Base-by-base conservation (phyloP, 2,888 invertebrate genomes). In the Theodoxus fluviatilis region DNA sequence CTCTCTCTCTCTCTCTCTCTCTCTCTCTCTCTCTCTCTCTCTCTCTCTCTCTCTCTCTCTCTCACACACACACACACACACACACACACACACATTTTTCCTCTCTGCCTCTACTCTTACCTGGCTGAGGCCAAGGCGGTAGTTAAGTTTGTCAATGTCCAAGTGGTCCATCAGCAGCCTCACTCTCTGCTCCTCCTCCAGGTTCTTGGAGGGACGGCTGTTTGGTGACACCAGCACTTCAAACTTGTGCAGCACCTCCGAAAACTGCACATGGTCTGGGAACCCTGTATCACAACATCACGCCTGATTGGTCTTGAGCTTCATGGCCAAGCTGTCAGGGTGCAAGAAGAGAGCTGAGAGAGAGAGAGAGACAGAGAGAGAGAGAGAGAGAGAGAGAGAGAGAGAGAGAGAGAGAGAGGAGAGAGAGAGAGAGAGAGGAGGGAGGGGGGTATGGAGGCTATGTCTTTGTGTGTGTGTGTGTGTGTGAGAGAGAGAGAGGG, bases 71-170 rank as follows among this genome's bases (percentile, higher is more conserved):
- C 52, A 52, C 3, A 52, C 52, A 9, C 7, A 18, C 28, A 7
- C 7, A 25, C 52, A 12, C 52, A 52, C 3, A 52, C 52, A 9
- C 7, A 18, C 28, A 7, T 12, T 52, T 28, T 7, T 67, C 22
- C 38, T 31, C 35, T n/a, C 64, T 64, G 12, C 31, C 1, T 0
- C 15, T 52, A 9, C 7, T 67, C 81, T 74, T 86, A 96, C 96
- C 92, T 96, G 94, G 87, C 95, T 95, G 70, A 96, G 91, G 33
- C 97, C 97, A 68, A 97, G 92, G 71, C 95, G 90, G 89, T 95
- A 96, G 79, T 93, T 92, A 55, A 94, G 91, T 71, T 93, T 90
- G 84, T 96, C 95, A 72, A 96, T 89, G 87, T 96, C 96, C 71
- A 95, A 89, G 7, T 92, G 90, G 37, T 93, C 89, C 73, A 97